Base-by-base conservation (phyloP, 2,113 vertebrate genomes). In the Syngnathus typhle region DNA sequence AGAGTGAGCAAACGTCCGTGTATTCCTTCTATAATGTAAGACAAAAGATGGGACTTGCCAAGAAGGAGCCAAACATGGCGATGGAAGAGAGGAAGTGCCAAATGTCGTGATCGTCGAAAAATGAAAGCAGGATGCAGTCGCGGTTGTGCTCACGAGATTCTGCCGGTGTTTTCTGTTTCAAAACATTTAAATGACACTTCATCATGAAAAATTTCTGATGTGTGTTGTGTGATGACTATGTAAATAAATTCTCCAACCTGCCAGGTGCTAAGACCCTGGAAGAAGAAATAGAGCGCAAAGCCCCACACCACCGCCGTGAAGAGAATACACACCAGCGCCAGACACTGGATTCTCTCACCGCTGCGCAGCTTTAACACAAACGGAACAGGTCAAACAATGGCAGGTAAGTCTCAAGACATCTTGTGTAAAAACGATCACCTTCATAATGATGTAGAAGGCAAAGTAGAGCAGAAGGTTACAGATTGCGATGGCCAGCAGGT, bases 371-470 rank as follows among this genome's bases (percentile, higher is more conserved):
- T 46, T 32, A 85, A 75, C 60, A 72, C 43, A 64, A 9, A 27
- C 49, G 9, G 46, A 43, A 39, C 12, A 41, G 7, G 46, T 64
- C 66, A 6, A 10, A 41, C 5, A 36, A 18, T 27, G 27, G 38
- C 37, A 21, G 19, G 19, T 62, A 18, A 23, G 37, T 21, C 8
- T 43, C 18, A 0, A 2, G 38, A 62, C 13, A 32, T 36, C 13
- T 32, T 59, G 27, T 4, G 55, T 15, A 58, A 36, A 58, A 6
- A 36, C 16, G 1, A 19, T 21, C 46, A 98, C 95, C 95, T 99
- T 99, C 97, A 99, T 99, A 47, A 99, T 99, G 76, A 99, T 98
- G 90, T 99, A 99, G 85, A 99, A 99, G 82, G 97, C 95, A 2
- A 96, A 98, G 83, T 99, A 99, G 27, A 99, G 95, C 27, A 99